Conservation (phyloP, 2,113 vertebrate genomes). For the Actenoides hombroni region DNA sequence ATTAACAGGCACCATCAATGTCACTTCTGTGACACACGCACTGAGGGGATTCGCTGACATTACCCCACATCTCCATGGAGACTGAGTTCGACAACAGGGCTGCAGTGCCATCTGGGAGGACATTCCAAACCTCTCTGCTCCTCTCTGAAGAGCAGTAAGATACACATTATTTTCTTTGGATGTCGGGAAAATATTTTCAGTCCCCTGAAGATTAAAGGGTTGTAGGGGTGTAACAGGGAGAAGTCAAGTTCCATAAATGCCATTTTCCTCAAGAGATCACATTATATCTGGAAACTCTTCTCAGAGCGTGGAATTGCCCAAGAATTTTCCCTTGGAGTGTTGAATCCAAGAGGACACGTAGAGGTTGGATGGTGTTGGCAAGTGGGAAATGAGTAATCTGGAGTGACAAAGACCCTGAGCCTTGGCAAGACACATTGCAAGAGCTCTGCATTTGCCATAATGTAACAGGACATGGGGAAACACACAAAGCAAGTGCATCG, state of each 20-base stretch:
- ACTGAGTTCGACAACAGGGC: not conserved
- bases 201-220: not conserved
- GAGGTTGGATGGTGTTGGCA: not conserved
- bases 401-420: not conserved
- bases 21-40: not conserved
- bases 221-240: fast-evolving
- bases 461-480: not conserved
- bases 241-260: not conserved
- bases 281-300: not conserved
- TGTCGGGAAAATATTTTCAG: not conserved
- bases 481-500: not conserved
- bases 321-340: not conserved
- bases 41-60: not conserved
- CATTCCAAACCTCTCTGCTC: not conserved
- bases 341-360: not conserved
- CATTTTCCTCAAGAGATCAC: not conserved
- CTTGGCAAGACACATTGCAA: not conserved
- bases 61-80: not conserved
- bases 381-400: not conserved
- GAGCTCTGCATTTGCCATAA: not conserved
- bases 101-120: not conserved
- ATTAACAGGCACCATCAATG: not conserved
- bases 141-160: not conserved
- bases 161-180: not conserved
- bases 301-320: not conserved